Base-by-base conservation (phyloP, 1,140 invertebrate genomes). In the Drusus annulatus region DNA sequence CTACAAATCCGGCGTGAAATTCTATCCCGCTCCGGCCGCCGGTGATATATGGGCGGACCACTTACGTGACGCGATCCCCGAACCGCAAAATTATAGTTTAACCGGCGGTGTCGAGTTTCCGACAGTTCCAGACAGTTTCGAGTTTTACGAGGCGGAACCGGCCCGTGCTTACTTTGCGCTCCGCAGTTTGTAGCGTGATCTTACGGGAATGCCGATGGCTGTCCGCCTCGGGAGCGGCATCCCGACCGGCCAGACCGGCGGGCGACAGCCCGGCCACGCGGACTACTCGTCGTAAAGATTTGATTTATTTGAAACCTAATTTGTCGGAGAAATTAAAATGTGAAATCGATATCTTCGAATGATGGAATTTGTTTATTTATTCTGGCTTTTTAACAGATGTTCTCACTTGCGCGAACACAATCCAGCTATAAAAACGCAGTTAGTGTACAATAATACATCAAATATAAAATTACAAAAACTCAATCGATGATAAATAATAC, bases 31-130 rank as follows among this genome's bases (percentile, higher is more conserved):
- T 8, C 17, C 23, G 15, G 45, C 5, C 5, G 1, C 28, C 45
- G 50, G 23, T 51, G 58, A 76, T 56, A 21, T 63, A 63, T 65
- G 1, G 36, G 58, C 58, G 60, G 36, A n/a, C 19, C 31, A 58
- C 45, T 56, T 50, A 6, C 25, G 23, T 69, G 62, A 51, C 76
- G 15, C 36, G 76, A 78, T 78, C 76, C 52, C 65, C 76, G 76
- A 78, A 69, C 62, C 76, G 69, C 76, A 52, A 69, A 78, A 78
- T 78, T 68, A 78, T 78, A 63, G 23, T 77, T 75, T 58, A 58
- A 74, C 23, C 36, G 54, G 56, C 36, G 73, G 73, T 75, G 52
- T 75, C 73, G 31, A 17, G 54, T 75, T 75, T 36, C 73, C 28
- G 73, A 60, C 36, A 58, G 25, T 75, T 60, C 23, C 8, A 28